These are phyloP conservation scores for Sinodicranocentrus sp. DNA, from an alignment of 2,888 invertebrate genomes.

Conservation along the genomic window DNA sequence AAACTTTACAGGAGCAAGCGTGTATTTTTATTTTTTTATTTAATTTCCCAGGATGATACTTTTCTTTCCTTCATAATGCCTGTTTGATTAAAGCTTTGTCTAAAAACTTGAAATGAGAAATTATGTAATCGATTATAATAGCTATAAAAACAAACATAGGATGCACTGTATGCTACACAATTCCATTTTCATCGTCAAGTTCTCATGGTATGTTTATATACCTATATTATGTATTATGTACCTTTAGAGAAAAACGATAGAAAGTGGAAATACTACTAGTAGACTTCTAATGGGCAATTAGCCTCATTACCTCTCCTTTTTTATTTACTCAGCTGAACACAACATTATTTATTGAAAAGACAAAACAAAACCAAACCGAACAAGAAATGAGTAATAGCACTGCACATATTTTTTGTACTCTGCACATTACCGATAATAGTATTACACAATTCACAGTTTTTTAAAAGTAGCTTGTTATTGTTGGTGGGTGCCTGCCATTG, in stretches of 20 bases:
- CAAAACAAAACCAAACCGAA: not conserved
- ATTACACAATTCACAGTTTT: not conserved
- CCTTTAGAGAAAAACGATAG: not conserved
- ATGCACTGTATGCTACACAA: too few relatives aligned
- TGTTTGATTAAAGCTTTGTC: too few relatives aligned
- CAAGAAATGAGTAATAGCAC: not conserved
- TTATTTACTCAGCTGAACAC: not conserved
- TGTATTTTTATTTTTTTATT: too few relatives aligned
- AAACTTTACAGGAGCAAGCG: too few relatives aligned
- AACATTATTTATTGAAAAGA: too few relatives aligned
- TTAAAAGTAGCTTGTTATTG: not conserved
- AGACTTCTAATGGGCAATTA: conserved; percentile 47
- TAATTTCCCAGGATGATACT: too few relatives aligned
- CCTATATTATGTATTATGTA: not conserved
- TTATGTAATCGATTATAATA: too few relatives aligned
- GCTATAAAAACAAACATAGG: too few relatives aligned
- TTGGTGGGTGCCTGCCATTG: not conserved
- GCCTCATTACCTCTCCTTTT: conserved; percentile 34
- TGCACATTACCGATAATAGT: too few relatives aligned
- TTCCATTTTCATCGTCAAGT: not conserved
- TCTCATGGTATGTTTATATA: not conserved
- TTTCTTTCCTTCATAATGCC: too few relatives aligned
- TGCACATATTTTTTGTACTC: not conserved
- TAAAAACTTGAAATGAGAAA: too few relatives aligned
- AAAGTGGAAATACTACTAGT: conserved; percentile 30